phyloP scores from a whole-genome alignment of 2,888 invertebrate genomes.

The Diachrysia chrysitis region DNA sequence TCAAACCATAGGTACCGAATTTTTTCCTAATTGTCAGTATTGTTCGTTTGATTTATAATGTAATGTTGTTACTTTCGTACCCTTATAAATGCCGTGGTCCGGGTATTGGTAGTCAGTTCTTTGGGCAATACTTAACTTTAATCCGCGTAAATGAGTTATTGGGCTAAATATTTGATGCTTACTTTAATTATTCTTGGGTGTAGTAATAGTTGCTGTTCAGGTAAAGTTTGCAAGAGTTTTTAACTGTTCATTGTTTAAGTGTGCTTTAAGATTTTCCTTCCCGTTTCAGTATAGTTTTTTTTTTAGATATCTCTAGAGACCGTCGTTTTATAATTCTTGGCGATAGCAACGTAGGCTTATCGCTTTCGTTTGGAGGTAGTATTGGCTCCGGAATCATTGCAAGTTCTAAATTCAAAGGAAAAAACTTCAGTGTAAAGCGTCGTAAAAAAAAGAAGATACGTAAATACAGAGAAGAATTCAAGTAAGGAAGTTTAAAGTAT shows the following conservation, averaged over 20 bases:
- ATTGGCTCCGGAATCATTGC: conserved; percentile 38
- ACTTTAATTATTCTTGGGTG: neutral
- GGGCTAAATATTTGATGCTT: conserved; percentile 6
- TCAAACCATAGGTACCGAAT: neutral
- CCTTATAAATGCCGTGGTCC: conserved; percentile 29
- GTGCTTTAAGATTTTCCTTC: too few relatives aligned
- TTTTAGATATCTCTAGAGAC: conserved; percentile 22
- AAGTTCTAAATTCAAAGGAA: conserved; percentile 33
- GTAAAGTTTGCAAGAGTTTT: conserved; percentile 11
- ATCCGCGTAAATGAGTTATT: conserved; percentile 19
- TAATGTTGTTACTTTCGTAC: conserved; percentile 9
- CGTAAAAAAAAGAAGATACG: conserved; percentile 14
- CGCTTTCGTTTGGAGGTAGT: conserved; percentile 35
- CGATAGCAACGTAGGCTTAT: conserved; percentile 32
- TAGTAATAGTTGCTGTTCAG: conserved; percentile 17
- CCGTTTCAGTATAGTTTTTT: neutral
- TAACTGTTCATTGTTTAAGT: neutral
- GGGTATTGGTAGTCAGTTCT: neutral
- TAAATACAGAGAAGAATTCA: conserved; percentile 21
- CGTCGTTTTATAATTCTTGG: conserved; percentile 39
- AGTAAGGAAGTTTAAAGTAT: conserved; percentile 21
- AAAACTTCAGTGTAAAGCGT: conserved; percentile 23
- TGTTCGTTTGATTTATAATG: conserved; percentile 21
- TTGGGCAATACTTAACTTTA: neutral
- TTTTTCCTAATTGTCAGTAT: conserved; percentile 11